phyloP scores from a whole-genome alignment of 2,797 vertebrate species.

The Limosa lapponica region DNA sequence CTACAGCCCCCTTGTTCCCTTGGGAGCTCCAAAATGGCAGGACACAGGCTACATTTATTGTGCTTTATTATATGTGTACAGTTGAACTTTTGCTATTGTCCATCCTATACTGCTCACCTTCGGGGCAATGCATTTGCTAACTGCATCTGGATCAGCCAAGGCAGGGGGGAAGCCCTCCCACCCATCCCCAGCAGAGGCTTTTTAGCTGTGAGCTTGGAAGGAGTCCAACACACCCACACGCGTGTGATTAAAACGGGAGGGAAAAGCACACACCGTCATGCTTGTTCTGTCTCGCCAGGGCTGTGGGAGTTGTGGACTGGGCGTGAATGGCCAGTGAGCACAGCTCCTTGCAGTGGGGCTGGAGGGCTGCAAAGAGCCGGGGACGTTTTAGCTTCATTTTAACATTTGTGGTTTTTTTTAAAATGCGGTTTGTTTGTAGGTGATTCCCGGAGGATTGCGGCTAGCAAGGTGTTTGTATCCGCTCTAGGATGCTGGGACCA shows the following conservation, averaged over 20 bases:
- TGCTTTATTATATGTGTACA: background rate
- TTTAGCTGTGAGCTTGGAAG: constrained; percentile 38
- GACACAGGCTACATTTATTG: background rate
- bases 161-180: background rate
- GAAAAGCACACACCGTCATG: background rate
- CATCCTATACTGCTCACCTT: background rate
- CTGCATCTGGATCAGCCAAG: background rate
- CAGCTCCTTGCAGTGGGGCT: fast-evolving
- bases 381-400: background rate
- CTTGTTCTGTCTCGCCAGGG: background rate
- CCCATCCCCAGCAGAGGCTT: background rate
- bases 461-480: background rate
- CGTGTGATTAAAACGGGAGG: background rate
- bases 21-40: background rate
- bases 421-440: background rate
- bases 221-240: background rate
- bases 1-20: background rate
- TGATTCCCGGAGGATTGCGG: background rate
- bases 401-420: background rate
- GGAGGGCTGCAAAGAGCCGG: background rate
- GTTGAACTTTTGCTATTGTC: background rate
- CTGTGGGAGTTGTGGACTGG: background rate
- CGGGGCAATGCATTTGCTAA: background rate
- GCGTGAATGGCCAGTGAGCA: fast-evolving
- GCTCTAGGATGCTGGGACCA: background rate